Evolutionary conservation across 2,113 vertebrate species (phyloP).

Genomic region (Acrocephalus arundinaceus): DNA sequence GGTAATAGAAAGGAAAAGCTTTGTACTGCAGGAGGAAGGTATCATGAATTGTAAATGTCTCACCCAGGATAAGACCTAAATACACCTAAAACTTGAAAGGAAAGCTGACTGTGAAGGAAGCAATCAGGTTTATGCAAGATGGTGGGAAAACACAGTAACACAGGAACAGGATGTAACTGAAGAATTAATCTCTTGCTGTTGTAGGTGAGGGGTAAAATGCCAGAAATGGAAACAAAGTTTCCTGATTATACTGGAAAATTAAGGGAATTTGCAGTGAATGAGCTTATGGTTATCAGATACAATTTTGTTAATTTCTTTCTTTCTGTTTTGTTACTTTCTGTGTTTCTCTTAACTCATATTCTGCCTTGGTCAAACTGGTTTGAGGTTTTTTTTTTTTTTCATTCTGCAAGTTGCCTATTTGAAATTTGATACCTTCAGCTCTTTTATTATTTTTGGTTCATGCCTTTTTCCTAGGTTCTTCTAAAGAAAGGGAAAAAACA

Average conservation of each 20-base stretch:
- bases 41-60: neutral
- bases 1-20: neutral
- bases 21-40: neutral
- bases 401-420: neutral
- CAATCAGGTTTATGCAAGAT: slow-evolving; percentile 44
- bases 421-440: neutral
- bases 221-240: slow-evolving; percentile 63
- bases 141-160: slow-evolving; percentile 47
- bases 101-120: slow-evolving; percentile 3
- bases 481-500: neutral
- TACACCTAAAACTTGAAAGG: slow-evolving; percentile 32
- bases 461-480: neutral
- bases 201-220: slow-evolving; percentile 63
- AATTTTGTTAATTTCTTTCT: neutral
- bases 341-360: neutral
- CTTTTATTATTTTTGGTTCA: neutral
- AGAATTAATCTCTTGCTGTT: slow-evolving; percentile 49
- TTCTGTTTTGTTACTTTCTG: neutral
- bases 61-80: neutral
- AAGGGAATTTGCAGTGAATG: neutral
- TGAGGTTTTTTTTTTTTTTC: neutral
- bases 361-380: neutral
- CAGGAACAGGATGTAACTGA: slow-evolving; percentile 65
- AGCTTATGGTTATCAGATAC: neutral
- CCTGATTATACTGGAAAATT: slow-evolving; percentile 32